phyloP scores from a whole-genome alignment of 2,113 vertebrate species.

The Reinhardtius hippoglossoides region DNA sequence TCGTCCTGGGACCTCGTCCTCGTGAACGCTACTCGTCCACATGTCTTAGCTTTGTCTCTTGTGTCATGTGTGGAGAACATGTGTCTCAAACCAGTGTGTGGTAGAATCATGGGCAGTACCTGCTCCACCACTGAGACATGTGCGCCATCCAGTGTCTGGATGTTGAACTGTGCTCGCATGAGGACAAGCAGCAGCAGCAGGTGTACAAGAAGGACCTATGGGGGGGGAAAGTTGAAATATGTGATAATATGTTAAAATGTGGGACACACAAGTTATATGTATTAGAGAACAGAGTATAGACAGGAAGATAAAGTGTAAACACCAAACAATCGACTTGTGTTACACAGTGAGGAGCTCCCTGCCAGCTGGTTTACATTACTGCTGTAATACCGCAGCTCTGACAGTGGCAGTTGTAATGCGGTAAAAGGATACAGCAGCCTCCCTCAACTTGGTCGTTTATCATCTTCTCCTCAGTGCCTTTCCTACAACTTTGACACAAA shows the following conservation, averaged over 20 bases:
- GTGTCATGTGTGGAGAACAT: background rate
- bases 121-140: constrained; percentile 40
- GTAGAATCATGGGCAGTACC: background rate
- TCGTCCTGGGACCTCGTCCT: background rate
- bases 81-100: background rate
- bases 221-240: background rate
- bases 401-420: constrained; percentile 63
- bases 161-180: constrained; percentile 19
- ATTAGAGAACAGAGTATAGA: background rate
- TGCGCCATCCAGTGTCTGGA: constrained; percentile 72
- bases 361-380: constrained; percentile 65
- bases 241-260: background rate
- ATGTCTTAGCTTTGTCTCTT: constrained; percentile 1
- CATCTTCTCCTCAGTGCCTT: constrained; percentile 86
- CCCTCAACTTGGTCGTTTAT: constrained; percentile 85
- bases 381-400: constrained; percentile 45
- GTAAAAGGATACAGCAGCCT: constrained; percentile 82
- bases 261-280: background rate
- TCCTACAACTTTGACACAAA: constrained; percentile 91
- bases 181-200: background rate
- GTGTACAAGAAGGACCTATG: background rate
- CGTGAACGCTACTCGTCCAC: background rate
- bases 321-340: constrained; percentile 31
- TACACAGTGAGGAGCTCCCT: constrained; percentile 42
- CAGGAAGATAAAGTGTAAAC: constrained; percentile 6